Percentiles rank a stretch among this genome's conserved stretches.
Evolutionary conservation across 2,113 vertebrate species (phyloP).

Genomic region (Burhinus oedicnemus): DNA sequence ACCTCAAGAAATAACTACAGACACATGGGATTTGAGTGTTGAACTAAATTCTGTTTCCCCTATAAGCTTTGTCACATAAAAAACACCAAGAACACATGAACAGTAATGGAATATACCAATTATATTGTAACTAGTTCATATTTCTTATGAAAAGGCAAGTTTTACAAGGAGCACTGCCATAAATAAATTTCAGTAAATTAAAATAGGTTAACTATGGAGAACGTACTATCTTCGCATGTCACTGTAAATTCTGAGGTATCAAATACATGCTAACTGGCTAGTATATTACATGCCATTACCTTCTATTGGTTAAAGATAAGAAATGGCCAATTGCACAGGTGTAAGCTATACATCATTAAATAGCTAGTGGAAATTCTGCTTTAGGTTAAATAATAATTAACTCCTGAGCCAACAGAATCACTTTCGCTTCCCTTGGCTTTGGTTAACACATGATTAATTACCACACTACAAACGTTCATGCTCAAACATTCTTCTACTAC

Average conservation of each 20-base stretch:
- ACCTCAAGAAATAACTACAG: background rate
- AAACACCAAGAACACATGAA: background rate
- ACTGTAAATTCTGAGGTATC: background rate
- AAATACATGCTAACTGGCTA: background rate
- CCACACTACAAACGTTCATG: background rate
- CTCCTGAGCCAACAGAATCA: background rate
- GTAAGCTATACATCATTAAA: background rate
- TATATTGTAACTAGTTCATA: background rate
- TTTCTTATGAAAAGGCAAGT: background rate
- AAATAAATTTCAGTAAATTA: constrained; percentile 1
- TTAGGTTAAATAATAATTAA: background rate
- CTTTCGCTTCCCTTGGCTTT: background rate
- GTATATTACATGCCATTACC: background rate
- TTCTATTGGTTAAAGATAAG: background rate
- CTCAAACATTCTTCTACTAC: background rate
- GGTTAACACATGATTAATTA: background rate
- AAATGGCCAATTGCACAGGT: background rate
- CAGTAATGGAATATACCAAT: constrained; percentile 58
- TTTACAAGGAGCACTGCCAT: background rate
- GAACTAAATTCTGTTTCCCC: background rate
- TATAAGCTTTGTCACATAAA: constrained; percentile 38
- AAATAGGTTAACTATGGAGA: background rate
- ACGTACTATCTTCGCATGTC: background rate
- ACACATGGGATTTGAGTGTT: constrained; percentile 3
- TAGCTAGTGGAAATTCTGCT: background rate